phyloP scores from a whole-genome alignment of 1,140 invertebrate species.

The Orussus abietinus region DNA sequence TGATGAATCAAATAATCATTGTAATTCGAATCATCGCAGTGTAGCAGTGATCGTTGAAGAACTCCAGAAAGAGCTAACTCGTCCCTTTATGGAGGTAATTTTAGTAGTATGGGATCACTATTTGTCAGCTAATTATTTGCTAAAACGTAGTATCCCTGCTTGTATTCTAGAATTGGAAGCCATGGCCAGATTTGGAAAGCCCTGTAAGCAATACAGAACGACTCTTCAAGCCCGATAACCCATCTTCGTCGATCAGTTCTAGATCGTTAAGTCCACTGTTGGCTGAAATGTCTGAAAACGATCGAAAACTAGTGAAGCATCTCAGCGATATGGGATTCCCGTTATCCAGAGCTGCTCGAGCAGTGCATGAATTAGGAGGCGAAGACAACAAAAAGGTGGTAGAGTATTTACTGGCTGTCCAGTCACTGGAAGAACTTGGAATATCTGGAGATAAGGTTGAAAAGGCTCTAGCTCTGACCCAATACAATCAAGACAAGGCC shows the following conservation, averaged over 20 bases:
- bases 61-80: slow-evolving; percentile 64
- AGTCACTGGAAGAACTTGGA: slow-evolving; percentile 65
- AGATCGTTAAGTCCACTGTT: slow-evolving; percentile 53
- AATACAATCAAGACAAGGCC: slow-evolving; percentile 52
- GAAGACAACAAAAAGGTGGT: slow-evolving; percentile 80
- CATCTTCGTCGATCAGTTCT: background rate
- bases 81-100: slow-evolving; percentile 51
- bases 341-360: slow-evolving; percentile 68
- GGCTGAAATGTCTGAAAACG: slow-evolving; percentile 55
- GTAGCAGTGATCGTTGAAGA: slow-evolving; percentile 71
- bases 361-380: slow-evolving; percentile 66
- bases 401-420: slow-evolving; percentile 45
- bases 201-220: too few relatives aligned
- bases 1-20: slow-evolving; percentile 36
- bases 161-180: slow-evolving; percentile 44
- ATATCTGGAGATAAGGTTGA: slow-evolving; percentile 62
- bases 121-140: too few relatives aligned
- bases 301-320: slow-evolving; percentile 65
- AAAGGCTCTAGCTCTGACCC: slow-evolving; percentile 50
- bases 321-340: slow-evolving; percentile 84
- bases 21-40: slow-evolving; percentile 58
- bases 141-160: too few relatives aligned
- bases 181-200: slow-evolving; percentile 41
- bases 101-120: background rate
- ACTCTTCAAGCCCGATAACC: background rate